Percentiles rank a stretch among this genome's conserved stretches.
Conservation (phyloP, 2,888 invertebrate genomes). For the Drosophila melanosoma region DNA sequence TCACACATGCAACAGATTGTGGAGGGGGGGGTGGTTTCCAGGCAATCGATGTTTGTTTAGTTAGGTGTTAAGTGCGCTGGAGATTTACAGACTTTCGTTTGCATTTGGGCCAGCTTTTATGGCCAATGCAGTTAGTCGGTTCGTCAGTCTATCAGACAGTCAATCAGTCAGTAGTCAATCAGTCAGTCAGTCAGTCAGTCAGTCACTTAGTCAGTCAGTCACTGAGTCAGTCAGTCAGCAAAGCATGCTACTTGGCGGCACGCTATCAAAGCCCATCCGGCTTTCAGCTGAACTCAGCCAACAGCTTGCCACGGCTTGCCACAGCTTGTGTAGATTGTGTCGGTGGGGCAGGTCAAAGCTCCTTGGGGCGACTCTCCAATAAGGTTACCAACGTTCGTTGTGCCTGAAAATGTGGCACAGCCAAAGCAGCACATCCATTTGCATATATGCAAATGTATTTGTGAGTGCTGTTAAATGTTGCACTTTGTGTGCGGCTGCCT, state of each 20-base stretch:
- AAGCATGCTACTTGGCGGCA: conserved; percentile 24
- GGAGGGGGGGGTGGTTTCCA: neutral
- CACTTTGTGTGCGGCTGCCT: conserved; percentile 37
- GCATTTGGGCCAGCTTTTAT: conserved; percentile 43
- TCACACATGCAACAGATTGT: conserved; percentile 42
- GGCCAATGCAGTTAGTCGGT: conserved; percentile 12
- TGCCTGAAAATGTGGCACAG: conserved; percentile 37
- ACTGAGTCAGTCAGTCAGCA: conserved; percentile 3
- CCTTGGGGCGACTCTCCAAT: conserved; percentile 28
- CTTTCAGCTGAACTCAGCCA: conserved; percentile 13
- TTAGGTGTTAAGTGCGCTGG: conserved; percentile 55
- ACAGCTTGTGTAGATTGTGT: neutral
- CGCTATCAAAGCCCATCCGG: conserved; percentile 45
- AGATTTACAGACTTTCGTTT: conserved; percentile 45
- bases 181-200: conserved; percentile 10
- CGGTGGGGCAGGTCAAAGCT: conserved; percentile 46
- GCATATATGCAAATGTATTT: conserved; percentile 49
- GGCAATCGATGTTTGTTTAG: conserved; percentile 50
- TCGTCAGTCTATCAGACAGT: neutral
- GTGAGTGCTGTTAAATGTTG: conserved; percentile 51
- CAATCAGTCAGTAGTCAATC: conserved; percentile 4
- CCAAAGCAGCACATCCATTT: conserved; percentile 29
- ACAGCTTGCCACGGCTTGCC: too few species aligned
- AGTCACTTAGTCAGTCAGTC: conserved; percentile 8
- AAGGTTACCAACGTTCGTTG: conserved; percentile 52